Evolutionary conservation across 2,888 invertebrate species (phyloP).

Genomic region (Merodon equestris): DNA sequence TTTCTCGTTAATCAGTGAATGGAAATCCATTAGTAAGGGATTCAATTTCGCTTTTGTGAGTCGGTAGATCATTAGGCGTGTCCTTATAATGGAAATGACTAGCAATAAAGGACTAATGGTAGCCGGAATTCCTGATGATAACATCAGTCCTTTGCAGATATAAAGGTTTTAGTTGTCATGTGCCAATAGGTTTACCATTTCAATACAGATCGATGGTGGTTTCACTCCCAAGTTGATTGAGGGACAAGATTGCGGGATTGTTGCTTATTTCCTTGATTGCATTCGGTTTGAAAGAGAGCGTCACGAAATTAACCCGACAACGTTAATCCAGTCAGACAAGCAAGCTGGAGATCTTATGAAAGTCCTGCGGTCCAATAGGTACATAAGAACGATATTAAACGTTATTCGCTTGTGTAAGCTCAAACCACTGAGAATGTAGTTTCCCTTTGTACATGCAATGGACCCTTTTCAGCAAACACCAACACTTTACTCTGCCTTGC

Average conservation of each 20-base stretch:
- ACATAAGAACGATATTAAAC: constrained; percentile 24
- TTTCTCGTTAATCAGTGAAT: constrained; percentile 50
- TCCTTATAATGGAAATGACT: constrained; percentile 27
- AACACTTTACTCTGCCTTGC: constrained; percentile 35
- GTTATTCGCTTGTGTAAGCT: constrained; percentile 33
- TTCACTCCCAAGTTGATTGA: too few relatives aligned
- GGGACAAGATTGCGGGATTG: too few relatives aligned
- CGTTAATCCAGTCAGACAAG: constrained; percentile 43
- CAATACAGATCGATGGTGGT: too few relatives aligned
- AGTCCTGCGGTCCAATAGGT: constrained; percentile 27
- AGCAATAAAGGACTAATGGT: constrained; percentile 26
- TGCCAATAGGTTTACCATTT: too few relatives aligned
- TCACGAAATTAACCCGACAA: constrained; percentile 41
- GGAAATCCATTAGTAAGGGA: constrained; percentile 57
- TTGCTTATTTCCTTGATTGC: too few relatives aligned
- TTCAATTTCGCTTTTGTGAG: constrained; percentile 41
- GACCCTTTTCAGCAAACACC: constrained; percentile 35
- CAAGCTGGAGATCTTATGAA: constrained; percentile 35
- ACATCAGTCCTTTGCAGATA: too few relatives aligned
- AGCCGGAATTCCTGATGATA: constrained; percentile 25
- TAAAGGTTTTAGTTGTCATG: too few relatives aligned
- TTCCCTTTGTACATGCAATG: constrained; percentile 44
- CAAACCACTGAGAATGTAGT: constrained; percentile 30
- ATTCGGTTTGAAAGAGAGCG: not conserved
- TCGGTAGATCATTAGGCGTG: constrained; percentile 46